Evolutionary conservation across 2,797 vertebrate species (phyloP), one percentile per base, ranked within the genome.

Genomic region (Xerus rutilus): DNA sequence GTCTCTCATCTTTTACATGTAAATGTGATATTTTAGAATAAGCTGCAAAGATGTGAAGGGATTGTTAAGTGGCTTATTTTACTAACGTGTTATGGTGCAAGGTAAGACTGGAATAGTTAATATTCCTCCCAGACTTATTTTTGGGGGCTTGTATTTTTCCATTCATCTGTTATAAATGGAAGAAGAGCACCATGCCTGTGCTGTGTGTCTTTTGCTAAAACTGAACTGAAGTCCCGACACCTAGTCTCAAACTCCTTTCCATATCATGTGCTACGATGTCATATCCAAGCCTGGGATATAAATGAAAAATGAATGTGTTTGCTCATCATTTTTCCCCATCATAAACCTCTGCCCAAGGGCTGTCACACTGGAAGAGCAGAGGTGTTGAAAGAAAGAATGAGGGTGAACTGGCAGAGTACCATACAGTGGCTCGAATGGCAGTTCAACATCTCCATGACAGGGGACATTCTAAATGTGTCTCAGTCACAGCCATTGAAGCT

Each of bases 261-360:
- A 15, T 73, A 73, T 90, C 39, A 73, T 32, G 23, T 15, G 43
- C 88, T 32, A 39, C 59, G 43, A 30, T 18, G 57, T 52, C 57
- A 35, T 8, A 49, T 32, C 73, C 57, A 86, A 89, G 69, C 47
- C 78, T 30, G 30, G 79, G 83, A 74, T 90, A 89, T 89, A 89
- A 97, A 96, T 92, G 93, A 97, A 67, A 93, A 95, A 39, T 96
- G 89, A 94, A 87, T 70, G 86, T 86, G 76, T 12, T 70, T 90
- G 93, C 59, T 83, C 77, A 74, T 95, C 94, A 49, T 82, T 93
- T 95, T 89, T 21, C 43, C 28, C 59, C 77, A 70, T 85, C 0
- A 3, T 70, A 47, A 89, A 35, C 89, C 67, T 83, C 73, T 72
- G 45, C 59, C 74, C 65, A 52, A 90, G n/a, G 57, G 47, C 77